These are phyloP conservation scores for Potamilus streckersoni DNA, from an alignment of 1,140 invertebrate species.

Conservation along the genomic window DNA sequence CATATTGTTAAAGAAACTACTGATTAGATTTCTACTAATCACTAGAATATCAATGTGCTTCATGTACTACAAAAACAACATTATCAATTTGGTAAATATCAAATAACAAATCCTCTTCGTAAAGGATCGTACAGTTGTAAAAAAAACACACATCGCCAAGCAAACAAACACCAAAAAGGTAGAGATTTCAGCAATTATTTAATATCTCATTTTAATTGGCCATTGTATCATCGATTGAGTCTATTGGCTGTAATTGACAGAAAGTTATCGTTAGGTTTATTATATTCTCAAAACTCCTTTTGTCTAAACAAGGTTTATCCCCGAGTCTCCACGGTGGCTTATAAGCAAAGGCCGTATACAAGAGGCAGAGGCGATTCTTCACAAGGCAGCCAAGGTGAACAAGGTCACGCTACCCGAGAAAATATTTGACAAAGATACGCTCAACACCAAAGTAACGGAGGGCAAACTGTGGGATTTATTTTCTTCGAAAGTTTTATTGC, in stretches of 20 bases:
- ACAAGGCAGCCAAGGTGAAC: constrained; percentile 47
- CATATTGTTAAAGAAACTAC: no score
- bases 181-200: not conserved
- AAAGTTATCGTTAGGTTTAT: not conserved
- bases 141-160: no score
- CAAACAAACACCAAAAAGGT: not conserved
- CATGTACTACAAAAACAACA: no score
- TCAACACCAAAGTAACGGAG: constrained; percentile 16
- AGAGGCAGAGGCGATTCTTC: constrained; percentile 52
- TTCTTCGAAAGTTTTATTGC: constrained; percentile 14
- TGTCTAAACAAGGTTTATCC: constrained; percentile 41
- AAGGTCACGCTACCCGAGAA: constrained; percentile 34
- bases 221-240: not conserved
- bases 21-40: no score
- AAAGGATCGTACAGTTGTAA: no score
- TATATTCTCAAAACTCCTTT: not conserved
- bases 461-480: constrained; percentile 31
- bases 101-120: no score
- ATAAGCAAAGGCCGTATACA: constrained; percentile 42
- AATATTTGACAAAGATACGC: constrained; percentile 26
- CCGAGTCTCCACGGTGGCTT: constrained; percentile 61
- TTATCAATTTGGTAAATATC: no score
- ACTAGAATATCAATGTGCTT: no score
- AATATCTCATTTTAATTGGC: not conserved
- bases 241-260: not conserved